Conservation (phyloP, 2,888 invertebrate genomes). For the Euzophera pinguis region DNA sequence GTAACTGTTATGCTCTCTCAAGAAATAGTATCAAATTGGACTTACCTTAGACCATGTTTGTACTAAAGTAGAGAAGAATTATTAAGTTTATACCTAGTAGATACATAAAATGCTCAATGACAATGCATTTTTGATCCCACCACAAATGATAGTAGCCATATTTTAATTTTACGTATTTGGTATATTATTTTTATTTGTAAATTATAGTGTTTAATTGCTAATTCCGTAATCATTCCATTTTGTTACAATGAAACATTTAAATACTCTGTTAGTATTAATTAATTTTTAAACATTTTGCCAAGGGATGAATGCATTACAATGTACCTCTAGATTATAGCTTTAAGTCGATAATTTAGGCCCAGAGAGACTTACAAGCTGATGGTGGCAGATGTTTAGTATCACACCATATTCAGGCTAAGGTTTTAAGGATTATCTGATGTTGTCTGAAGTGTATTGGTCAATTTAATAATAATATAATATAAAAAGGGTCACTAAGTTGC, state of each 20-base stretch:
- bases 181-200: not conserved
- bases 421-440: no score
- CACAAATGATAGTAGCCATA: constrained; percentile 4
- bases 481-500: no score
- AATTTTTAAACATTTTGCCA: not conserved
- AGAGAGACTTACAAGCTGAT: no score
- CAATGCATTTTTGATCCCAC: constrained; percentile 9
- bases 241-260: constrained; percentile 3
- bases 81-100: not conserved
- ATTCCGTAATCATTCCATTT: constrained; percentile 8
- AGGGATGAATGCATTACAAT: not conserved
- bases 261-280: not conserved
- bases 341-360: no score
- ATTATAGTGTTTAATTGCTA: not conserved
- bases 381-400: no score
- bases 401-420: no score
- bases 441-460: no score
- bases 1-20: constrained; percentile 1
- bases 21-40: not conserved
- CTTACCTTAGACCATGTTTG: not conserved
- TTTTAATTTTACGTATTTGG: not conserved
- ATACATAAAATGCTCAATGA: not conserved
- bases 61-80: not conserved
- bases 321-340: no score
- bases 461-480: no score